These are phyloP conservation scores for Lithobates pipiens DNA, from an alignment of 2,797 vertebrate genomes.

Conservation along the genomic window DNA sequence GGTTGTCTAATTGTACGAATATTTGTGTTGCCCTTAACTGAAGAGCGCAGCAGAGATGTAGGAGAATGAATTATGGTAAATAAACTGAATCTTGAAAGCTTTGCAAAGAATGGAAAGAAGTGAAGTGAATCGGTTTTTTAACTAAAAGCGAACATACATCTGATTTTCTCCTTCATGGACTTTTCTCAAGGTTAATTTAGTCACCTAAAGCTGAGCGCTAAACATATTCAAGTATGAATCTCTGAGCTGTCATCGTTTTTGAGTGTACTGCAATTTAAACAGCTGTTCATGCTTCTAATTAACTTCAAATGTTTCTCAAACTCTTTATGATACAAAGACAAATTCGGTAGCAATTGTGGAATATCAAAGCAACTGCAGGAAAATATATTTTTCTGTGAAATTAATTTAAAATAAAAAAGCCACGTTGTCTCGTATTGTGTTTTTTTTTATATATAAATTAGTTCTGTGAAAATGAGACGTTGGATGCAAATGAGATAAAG, in stretches of 20 bases:
- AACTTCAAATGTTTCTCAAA: conserved; percentile 67
- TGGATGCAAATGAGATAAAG: conserved; percentile 8
- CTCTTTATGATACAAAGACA: conserved; percentile 51
- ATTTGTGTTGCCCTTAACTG: not conserved
- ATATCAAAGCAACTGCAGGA: conserved; percentile 36
- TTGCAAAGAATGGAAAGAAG: conserved; percentile 11
- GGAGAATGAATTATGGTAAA: conserved; percentile 14
- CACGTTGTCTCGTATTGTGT: not conserved
- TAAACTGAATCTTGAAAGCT: not conserved
- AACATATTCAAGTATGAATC: conserved; percentile 63
- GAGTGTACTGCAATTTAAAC: conserved; percentile 67
- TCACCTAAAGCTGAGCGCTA: conserved; percentile 35
- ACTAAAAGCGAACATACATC: conserved; percentile 22
- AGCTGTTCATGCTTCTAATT: conserved; percentile 67
- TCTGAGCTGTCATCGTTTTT: conserved; percentile 67
- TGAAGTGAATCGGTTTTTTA: conserved; percentile 33
- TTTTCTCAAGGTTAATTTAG: conserved; percentile 53
- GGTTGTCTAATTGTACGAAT: not conserved
- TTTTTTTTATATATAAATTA: not conserved
- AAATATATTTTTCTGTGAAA: conserved; percentile 32
- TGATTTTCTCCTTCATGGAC: conserved; percentile 34
- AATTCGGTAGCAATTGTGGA: conserved; percentile 35
- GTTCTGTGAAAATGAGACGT: conserved; percentile 14
- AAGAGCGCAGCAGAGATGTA: not conserved
- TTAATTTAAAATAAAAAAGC: conserved; percentile 32